Base-by-base conservation (phyloP, 2,797 vertebrate species). In the Phrynocephalus vlangalii region DNA sequence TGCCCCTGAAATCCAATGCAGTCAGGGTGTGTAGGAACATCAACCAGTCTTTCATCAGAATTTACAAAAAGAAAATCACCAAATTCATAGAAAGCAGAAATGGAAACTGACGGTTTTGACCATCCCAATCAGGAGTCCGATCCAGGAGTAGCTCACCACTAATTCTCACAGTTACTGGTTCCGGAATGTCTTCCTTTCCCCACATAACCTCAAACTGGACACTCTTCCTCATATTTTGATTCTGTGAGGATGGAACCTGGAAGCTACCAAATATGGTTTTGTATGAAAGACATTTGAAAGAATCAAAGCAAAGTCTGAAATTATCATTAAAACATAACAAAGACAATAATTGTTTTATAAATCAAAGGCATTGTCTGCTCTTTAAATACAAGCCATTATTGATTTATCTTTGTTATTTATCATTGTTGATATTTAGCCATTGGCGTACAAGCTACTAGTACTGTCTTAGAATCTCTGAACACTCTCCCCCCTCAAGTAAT, bases 351-450 rank as follows among this genome's bases (percentile, higher is more conserved):
- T 78, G 76, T 80, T 81, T 80, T 10, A 38, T n/a, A 67, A 67
- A n/a, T 76, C 4, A 68, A 56, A 77, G 24, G 18, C 38, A 30
- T 15, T 68, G 50, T 11, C 4, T 76, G 3, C 11, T 20, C 22
- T 67, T 79, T 52, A 52, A 48, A 79, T 87, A 83, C 84, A 77
- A 48, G 30, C 8, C 78, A 81, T 70, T 71, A 80, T 79, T 63
- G 60, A 63, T 63, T 83, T 88, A 16, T 1, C 38, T 44, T 44
- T 44, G 38, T 44, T 44, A 44, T 44, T 44, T 44, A 44, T 44
- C 38, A 44, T 82, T 87, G 73, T 56, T 44, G 56, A 44, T 38
- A 24, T 89, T 83, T 87, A 68, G 6, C 6, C 20, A 24, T 9
- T 1, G 26, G 63, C 24, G 38, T 50, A 24, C n/a, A 82, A 38